Base-by-base conservation (phyloP, 2,797 vertebrate species). In the Xerus rutilus region DNA sequence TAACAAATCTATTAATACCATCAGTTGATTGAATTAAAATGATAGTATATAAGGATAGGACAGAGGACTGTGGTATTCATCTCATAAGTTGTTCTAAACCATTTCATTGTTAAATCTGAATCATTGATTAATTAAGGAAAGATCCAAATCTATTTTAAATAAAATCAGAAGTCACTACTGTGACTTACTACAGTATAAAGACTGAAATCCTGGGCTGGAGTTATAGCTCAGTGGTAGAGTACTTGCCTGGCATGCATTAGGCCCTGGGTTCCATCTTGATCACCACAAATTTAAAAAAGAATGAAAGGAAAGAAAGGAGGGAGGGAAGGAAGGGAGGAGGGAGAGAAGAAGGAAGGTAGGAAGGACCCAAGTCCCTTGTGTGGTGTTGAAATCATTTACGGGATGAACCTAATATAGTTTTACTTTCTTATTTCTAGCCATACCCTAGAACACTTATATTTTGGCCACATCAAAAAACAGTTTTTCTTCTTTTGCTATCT, bases 121-220 rank as follows among this genome's bases (percentile, higher is more conserved):
- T 17, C 2, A 39, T 95, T 11, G 78, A 73, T 94, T 89, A 76
- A 28, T 78, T 82, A 69, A 82, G 23, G 69, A 84, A 95, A 87
- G 32, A 92, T 86, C 91, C 69, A 67, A 45, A 83, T 78, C 59
- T 83, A 83, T 83, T 93, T 95, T 35, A 85, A 79, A 90, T 94
- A 65, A 62, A 86, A 69, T 25, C 45, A 81, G 35, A 81, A 82
- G 23, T 79, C 54, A 91, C 57, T 81, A n/a, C 30, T 82, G 20
- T 92, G 39, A 84, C 25, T 72, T n/a, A 84, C 57, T 81, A 62
- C 49, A 79, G 18, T 32, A 52, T 84, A 79, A 95, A 69, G 11
- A 88, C 7, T 45, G 84, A 81, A 91, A 49, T 89, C 39, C 47
- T 65, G 13, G 28, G 30, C 28, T 65, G 28, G 64, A 32, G 30